Evolutionary conservation across 2,797 vertebrate species (phyloP).

Genomic region (Centroberyx gerrardi): DNA sequence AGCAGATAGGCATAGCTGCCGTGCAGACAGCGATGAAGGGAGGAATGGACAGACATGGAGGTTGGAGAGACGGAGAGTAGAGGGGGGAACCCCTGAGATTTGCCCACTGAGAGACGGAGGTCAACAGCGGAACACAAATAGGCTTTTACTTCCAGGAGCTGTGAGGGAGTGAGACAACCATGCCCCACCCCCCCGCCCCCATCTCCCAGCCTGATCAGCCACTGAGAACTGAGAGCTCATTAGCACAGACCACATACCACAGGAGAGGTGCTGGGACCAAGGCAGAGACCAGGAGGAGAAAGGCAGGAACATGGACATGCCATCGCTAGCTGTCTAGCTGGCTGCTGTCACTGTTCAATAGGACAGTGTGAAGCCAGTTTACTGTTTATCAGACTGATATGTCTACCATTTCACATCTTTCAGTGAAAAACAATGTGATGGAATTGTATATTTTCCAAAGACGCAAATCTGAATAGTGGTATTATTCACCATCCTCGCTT

Average conservation of each 20-base stretch:
- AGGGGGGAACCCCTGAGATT: conserved; percentile 59
- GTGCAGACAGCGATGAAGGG: conserved; percentile 61
- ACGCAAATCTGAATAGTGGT: conserved; percentile 20
- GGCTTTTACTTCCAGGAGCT: conserved; percentile 39
- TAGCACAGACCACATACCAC: conserved; percentile 37
- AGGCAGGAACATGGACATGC: conserved; percentile 9
- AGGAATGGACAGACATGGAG: conserved; percentile 45
- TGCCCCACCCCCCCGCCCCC: neutral
- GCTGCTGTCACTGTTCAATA: neutral
- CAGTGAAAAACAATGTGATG: conserved; percentile 25
- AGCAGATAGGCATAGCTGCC: conserved; percentile 69
- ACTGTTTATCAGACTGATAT: neutral
- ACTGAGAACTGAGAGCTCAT: conserved; percentile 54
- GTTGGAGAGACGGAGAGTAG: conserved; percentile 53
- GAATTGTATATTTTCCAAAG: conserved; percentile 19
- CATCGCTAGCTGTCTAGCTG: conserved; percentile 11
- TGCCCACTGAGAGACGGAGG: conserved; percentile 63
- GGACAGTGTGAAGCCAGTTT: neutral
- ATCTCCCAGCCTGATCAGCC: conserved; percentile 39
- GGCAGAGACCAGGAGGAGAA: neutral
- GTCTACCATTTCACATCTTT: conserved; percentile 4
- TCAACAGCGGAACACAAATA: conserved; percentile 70
- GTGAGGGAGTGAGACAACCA: conserved; percentile 44
- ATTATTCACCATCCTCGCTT: conserved; percentile 16
- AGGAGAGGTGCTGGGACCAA: conserved; percentile 27